A percentile compares a stretch with the other conserved stretches of the same genome.
Conservation (phyloP, 1,140 invertebrate genomes). For the Papilio aristodemus region DNA sequence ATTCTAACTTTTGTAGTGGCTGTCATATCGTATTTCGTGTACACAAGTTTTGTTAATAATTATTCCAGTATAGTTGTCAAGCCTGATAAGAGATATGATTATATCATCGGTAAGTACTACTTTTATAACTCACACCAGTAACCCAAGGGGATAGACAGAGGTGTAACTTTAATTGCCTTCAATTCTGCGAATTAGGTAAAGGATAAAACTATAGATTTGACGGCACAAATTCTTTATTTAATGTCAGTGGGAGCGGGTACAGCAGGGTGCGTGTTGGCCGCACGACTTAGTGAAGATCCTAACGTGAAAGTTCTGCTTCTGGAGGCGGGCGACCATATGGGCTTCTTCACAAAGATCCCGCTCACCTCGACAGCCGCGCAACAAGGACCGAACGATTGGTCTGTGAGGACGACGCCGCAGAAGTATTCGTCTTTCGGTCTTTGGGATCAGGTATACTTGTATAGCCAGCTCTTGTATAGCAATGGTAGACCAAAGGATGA, state of each 20-base stretch:
- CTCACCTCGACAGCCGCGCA: slow-evolving; percentile 84
- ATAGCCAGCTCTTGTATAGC: background rate
- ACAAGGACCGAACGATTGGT: slow-evolving; percentile 84
- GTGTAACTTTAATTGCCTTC: no score
- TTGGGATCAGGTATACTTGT: slow-evolving; percentile 81
- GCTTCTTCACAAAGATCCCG: slow-evolving; percentile 83
- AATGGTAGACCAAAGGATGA: background rate
- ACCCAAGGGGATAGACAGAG: background rate
- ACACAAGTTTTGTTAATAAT: slow-evolving; percentile 58
- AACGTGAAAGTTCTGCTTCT: slow-evolving; percentile 84
- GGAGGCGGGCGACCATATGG: slow-evolving; percentile 86
- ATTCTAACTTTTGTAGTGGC: slow-evolving; percentile 56
- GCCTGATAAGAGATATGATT: slow-evolving; percentile 69
- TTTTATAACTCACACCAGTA: background rate
- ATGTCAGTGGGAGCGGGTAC: slow-evolving; percentile 89
- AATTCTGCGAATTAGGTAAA: no score
- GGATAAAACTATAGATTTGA: no score
- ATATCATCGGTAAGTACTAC: slow-evolving; percentile 69
- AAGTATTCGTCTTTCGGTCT: slow-evolving; percentile 84
- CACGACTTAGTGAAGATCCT: slow-evolving; percentile 82
- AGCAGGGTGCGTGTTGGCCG: slow-evolving; percentile 89
- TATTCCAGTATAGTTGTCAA: slow-evolving; percentile 61
- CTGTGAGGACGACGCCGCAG: slow-evolving; percentile 83
- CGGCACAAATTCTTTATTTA: background rate
- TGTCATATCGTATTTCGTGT: slow-evolving; percentile 58